Evolutionary conservation across 2,113 vertebrate genomes (phyloP).

Genomic region (Deroptyus accipitrinus): DNA sequence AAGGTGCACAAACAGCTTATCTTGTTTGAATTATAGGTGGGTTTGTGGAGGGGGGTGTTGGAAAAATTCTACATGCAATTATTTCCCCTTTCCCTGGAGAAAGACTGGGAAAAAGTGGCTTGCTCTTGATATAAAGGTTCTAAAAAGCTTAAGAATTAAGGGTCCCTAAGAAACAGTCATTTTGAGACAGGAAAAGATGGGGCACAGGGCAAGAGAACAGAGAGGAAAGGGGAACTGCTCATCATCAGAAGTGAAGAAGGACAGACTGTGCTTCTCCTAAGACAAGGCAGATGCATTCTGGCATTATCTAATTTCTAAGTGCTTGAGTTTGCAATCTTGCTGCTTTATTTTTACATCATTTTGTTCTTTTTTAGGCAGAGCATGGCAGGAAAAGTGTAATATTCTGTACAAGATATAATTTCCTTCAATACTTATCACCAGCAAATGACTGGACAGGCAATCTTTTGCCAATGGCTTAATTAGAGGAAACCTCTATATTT

Average conservation of each 20-base stretch:
- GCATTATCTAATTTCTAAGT: neutral
- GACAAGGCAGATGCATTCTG: neutral
- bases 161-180: neutral
- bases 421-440: neutral
- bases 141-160: neutral
- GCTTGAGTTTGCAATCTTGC: slow-evolving; percentile 1
- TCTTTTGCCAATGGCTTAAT: slow-evolving; percentile 31
- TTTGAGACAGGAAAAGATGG: neutral
- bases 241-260: neutral
- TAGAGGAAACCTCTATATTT: slow-evolving; percentile 39
- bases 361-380: neutral
- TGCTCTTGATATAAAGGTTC: neutral
- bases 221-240: neutral
- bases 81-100: neutral
- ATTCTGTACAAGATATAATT: neutral
- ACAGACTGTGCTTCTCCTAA: neutral
- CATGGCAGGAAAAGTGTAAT: neutral
- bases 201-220: neutral
- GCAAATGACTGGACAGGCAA: slow-evolving; percentile 14
- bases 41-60: rapidly evolving
- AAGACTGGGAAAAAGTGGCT: neutral
- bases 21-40: neutral
- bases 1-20: neutral
- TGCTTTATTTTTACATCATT: slow-evolving; percentile 3
- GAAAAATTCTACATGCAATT: neutral